Percentiles rank a stretch among this genome's conserved stretches.
Evolutionary conservation across 2,888 invertebrate species (phyloP).

Genomic region (Phortica okadai): DNA sequence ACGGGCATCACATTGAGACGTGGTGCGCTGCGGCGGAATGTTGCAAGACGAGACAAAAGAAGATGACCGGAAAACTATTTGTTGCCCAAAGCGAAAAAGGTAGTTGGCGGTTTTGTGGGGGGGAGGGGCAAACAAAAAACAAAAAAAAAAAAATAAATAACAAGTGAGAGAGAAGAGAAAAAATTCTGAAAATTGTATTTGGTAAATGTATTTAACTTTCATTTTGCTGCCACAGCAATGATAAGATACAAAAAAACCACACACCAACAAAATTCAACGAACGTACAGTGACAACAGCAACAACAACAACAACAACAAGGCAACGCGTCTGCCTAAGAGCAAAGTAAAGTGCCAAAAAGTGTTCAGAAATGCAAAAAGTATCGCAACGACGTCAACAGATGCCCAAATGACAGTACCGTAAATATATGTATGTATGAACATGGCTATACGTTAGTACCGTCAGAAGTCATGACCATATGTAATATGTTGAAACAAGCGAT

Average conservation of each 20-base stretch:
- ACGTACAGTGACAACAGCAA: conserved; percentile 17
- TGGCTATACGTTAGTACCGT: too few species aligned
- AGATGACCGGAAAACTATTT: too few species aligned
- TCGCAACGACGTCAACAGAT: too few species aligned
- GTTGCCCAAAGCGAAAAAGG: background rate
- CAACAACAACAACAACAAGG: too few species aligned
- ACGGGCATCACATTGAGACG: too few species aligned
- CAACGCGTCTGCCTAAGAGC: background rate
- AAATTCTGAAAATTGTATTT: conserved; percentile 68
- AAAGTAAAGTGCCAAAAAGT: conserved; percentile 19
- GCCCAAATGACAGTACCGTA: too few species aligned
- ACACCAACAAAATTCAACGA: background rate
- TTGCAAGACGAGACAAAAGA: too few species aligned
- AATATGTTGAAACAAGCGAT: too few species aligned
- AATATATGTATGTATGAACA: too few species aligned
- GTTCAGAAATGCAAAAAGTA: conserved; percentile 12
- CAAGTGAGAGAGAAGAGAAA: conserved; percentile 33
- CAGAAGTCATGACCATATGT: too few species aligned
- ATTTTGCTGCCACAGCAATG: conserved; percentile 67
- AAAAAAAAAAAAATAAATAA: conserved; percentile 35
- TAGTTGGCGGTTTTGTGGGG: background rate
- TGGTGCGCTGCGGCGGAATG: too few species aligned
- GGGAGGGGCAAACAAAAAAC: conserved; percentile 19
- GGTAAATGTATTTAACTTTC: conserved; percentile 74
- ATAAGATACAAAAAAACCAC: conserved; percentile 34